Base-by-base conservation (phyloP, 2,797 vertebrate species). In the Tachyglossus aculeatus region DNA sequence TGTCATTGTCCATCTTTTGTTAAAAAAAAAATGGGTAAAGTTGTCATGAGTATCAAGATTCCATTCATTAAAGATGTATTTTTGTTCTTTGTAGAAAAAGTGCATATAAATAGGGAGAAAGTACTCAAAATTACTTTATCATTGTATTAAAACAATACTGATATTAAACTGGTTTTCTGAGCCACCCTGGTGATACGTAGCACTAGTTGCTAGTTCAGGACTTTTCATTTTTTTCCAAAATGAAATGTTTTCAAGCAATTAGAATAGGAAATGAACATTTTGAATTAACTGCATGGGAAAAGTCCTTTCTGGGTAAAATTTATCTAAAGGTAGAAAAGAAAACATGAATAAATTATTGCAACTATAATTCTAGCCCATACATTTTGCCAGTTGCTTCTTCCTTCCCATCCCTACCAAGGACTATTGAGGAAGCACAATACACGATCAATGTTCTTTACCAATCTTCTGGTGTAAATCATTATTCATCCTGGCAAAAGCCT, bases 111-210 rank as follows among this genome's bases (percentile, higher is more conserved):
- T 81, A 86, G 62, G 48, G 43, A 66, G 63, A 77, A 63, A 55
- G 16, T 27, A 48, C 31, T 67, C 43, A 74, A 54, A 63, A 59
- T 82, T 78, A 67, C 45, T 61, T 77, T 60, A 82, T 78, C 33
- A 76, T 80, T n/a, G 60, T 72, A 74, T 78, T 72, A 81, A 47
- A 48, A 82, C 59, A 66, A 44, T 74, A 77, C 65, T 74, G 66
- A 54, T 75, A 60, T 76, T 78, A 57, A 73, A 69, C 53, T 66
- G 70, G 78, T 45, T 73, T 77, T 71, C 16, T 62, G 9, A 76
- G 45, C 29, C 19, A 69, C 9, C 60, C 55, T 22, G 41, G 29
- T 12, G 67, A 10, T 41, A n/a, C n/a, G n/a, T n/a, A n/a, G 69
- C 53, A 59, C 59, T 56, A 67, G 8, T 60, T 67, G 38, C 44